Evolutionary conservation across 64 coral and sea anemone species (phyloP), one percentile per base, ranked within the genome.

Genomic region (Trachythela sp.): DNA sequence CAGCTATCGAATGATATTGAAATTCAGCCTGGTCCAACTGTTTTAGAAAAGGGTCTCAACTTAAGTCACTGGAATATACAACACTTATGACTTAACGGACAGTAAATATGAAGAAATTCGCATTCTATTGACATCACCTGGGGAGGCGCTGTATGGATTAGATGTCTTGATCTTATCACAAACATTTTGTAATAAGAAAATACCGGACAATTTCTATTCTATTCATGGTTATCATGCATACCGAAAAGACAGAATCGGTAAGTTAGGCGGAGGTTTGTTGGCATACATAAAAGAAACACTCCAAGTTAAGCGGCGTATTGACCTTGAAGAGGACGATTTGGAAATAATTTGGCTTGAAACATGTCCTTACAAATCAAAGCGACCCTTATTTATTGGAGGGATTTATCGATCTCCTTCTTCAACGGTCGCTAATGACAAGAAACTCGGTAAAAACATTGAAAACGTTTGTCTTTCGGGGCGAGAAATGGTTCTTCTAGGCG

Each of bases 21-120:
- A n/a, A n/a, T n/a, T n/a, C n/a, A n/a, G n/a, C n/a, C n/a, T n/a
- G n/a, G n/a, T n/a, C n/a, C n/a, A n/a, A n/a, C n/a, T n/a, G n/a
- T n/a, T n/a, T n/a, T n/a, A n/a, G n/a, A n/a, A n/a, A n/a, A n/a
- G n/a, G n/a, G n/a, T n/a, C n/a, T n/a, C n/a, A n/a, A n/a, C n/a
- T n/a, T n/a, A n/a, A n/a, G n/a, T n/a, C n/a, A n/a, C n/a, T n/a
- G n/a, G 87, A 93, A 93, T 56, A 36, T 89, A 33, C 83, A 93
- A 77, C 87, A n/a, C n/a, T n/a, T n/a, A n/a, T n/a, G n/a, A 54
- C 26, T 18, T 93, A 15, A 87, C 90, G 9, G 40, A 92, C 38
- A 58, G 67, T 67, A 92, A 84, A 64, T 45, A 88, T 26, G 86
- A 92, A 59, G 91, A 92, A 52, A 59, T 88, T 26, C 80, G 89